Conservation (phyloP, 2,888 invertebrate genomes). For the Ophioninae sp. region DNA sequence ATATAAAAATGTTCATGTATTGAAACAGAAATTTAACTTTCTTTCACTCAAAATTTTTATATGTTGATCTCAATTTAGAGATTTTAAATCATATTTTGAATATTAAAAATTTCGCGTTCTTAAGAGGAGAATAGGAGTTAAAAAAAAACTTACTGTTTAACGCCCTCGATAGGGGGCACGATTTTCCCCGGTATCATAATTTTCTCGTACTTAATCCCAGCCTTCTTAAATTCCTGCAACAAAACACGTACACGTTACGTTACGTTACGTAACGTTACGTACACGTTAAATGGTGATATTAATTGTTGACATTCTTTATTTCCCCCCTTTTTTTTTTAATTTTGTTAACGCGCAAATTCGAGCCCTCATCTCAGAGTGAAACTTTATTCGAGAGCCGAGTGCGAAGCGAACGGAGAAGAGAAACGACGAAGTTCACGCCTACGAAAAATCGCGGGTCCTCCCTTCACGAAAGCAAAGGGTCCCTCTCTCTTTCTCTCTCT, state of each 20-base stretch:
- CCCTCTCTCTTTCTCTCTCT: constrained; percentile 33
- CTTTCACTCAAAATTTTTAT: too few relatives aligned
- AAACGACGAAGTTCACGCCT: constrained; percentile 61
- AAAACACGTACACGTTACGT: too few relatives aligned
- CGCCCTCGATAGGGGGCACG: constrained; percentile 80
- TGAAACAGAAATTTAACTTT: too few relatives aligned
- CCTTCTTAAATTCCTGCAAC: constrained; percentile 80
- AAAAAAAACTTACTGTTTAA: constrained; percentile 79
- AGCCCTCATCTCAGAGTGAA: constrained; percentile 44
- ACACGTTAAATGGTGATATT: constrained; percentile 15
- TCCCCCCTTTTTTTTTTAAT: constrained; percentile 4
- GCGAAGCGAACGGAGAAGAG: constrained; percentile 52
- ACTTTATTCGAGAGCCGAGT: constrained; percentile 41
- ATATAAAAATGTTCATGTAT: too few relatives aligned
- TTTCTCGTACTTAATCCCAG: constrained; percentile 81
- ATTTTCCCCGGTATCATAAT: constrained; percentile 82
- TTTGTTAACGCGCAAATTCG: constrained; percentile 38
- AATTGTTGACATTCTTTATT: constrained; percentile 12
- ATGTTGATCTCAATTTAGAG: too few relatives aligned
- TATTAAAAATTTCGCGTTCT: background rate
- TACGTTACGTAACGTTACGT: too few relatives aligned
- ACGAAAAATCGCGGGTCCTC: constrained; percentile 64
- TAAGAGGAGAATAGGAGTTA: background rate
- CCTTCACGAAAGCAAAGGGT: constrained; percentile 30
- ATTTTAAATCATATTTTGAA: too few relatives aligned